Evolutionary conservation across 2,888 invertebrate genomes (phyloP).

Genomic region (Thecocarcelia acutangulata): DNA sequence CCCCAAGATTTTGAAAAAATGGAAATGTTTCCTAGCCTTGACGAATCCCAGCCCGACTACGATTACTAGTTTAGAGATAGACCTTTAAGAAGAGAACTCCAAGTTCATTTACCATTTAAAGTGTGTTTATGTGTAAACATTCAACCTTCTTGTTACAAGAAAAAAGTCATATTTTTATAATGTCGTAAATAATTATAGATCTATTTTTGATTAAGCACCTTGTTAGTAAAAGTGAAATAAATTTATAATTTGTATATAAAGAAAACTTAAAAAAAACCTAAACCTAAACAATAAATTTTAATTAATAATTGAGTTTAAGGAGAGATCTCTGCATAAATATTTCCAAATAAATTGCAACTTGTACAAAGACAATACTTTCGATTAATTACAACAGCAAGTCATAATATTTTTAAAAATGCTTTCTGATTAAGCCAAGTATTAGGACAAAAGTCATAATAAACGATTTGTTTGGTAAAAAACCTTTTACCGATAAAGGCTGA

Average conservation of each 20-base stretch:
- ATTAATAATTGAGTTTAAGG: conserved; percentile 27
- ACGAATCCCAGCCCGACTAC: conserved; percentile 75
- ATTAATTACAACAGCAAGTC: background rate
- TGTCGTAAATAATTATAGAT: conserved; percentile 33
- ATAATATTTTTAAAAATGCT: too few species aligned
- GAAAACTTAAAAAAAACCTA: too few species aligned
- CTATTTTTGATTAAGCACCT: conserved; percentile 38
- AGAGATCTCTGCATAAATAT: conserved; percentile 11
- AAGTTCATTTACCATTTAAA: conserved; percentile 45
- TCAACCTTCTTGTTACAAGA: conserved; percentile 42
- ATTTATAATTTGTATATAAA: conserved; percentile 56
- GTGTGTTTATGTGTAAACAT: conserved; percentile 35
- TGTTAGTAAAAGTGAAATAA: conserved; percentile 51
- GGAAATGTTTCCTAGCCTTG: conserved; percentile 76
- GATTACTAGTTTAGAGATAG: conserved; percentile 72
- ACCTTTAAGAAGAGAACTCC: conserved; percentile 41
- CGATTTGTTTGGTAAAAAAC: too few species aligned
- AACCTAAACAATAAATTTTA: too few species aligned
- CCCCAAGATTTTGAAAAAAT: conserved; percentile 77
- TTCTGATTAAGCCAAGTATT: too few species aligned
- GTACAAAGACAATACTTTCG: conserved; percentile 1
- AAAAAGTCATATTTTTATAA: conserved; percentile 68
- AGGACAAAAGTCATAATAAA: too few species aligned
- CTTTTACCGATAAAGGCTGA: too few species aligned
- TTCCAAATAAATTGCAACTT: background rate